Evolutionary conservation across 2,888 invertebrate genomes (phyloP), one percentile per base, ranked within the genome.

Genomic region (Eudemis profundana): DNA sequence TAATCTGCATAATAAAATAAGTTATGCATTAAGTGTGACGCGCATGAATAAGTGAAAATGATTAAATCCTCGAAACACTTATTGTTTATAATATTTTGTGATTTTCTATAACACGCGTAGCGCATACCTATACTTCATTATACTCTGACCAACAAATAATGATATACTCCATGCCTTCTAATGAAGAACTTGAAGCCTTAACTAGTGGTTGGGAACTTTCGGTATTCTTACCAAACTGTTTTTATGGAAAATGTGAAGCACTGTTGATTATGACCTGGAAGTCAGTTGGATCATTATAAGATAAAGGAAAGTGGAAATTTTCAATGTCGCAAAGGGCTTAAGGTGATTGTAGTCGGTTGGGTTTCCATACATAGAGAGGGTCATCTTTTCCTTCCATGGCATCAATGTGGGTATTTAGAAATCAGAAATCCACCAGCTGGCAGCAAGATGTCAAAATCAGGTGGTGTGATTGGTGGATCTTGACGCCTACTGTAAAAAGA

Each of bases 261-360:
- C 42, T 40, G 42, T 56, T 27, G 54, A 42, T 56, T 54, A 15
- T 23, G n/a, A 4, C 54, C 4, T 17, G 42, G 54, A 42, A 15
- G 54, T 56, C 56, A 56, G 56, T 56, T 42, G 42, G 17, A 15
- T 27, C n/a, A n/a, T 19, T 0, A 5, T 46, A 33, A 33, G 7
- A 2, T 46, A 46, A 21, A 12, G 10, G 1, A 4, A 44, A 21
- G n/a, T n/a, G n/a, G 4, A 44, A 44, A 40, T 5, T 4, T 17
- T 5, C n/a, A n/a, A n/a, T n/a, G n/a, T n/a, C n/a, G n/a, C n/a
- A n/a, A n/a, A n/a, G n/a, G n/a, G n/a, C n/a, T n/a, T n/a, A n/a
- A n/a, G n/a, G n/a, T n/a, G n/a, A n/a, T n/a, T n/a, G n/a, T n/a
- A n/a, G n/a, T n/a, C n/a, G n/a, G n/a, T n/a, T n/a, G n/a, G n/a